Evolutionary conservation across 2,888 invertebrate species (phyloP), one percentile per base, ranked within the genome.

Genomic region (Leptopterna dolabrata): DNA sequence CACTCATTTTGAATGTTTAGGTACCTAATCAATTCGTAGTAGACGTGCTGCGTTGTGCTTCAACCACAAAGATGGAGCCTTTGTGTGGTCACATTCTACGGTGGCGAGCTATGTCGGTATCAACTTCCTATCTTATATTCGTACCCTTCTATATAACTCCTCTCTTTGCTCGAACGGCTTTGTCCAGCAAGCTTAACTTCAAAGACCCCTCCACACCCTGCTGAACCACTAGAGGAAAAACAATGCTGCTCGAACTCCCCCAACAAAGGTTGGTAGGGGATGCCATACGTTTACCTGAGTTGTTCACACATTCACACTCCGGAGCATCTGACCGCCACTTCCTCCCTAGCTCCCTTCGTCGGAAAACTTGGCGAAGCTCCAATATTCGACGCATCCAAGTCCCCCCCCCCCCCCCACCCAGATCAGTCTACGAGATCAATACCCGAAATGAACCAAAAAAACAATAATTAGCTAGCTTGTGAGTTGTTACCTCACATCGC

Each of bases 211-310:
- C 47, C 13, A 47, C 47, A 47, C 16, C 47, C 47, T 47, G 16
- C 47, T 7, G 47, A 47, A 47, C 16, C 29, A 70, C 24, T 19
- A 29, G 70, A 13, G 29, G 70, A 70, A 70, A 70, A 70, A 70
- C 70, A 70, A 70, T 70, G 29, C 70, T 19, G 27, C 24, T 70
- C 70, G 13, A 47, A 47, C 47, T 47, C 13, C 47, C n/a, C 4
- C 14, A 29, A 70, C 70, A 70, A 70, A 70, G 70, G 70, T 63
- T n/a, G n/a, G n/a, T 55, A 55, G 55, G n/a, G 55, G 55, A 55
- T 55, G 55, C 55, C 55, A 19, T 16, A 55, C 4, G 55, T 55
- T 55, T 19, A 11, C 55, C 36, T 16, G 73, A 13, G 30, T 73
- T 36, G 36, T 73, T 73, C 73, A 36, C 73, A 30, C 36, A 73